These are phyloP conservation scores for Siderastrea siderea DNA, from an alignment of 92 coral and sea anemone genomes.

Conservation along the genomic window DNA sequence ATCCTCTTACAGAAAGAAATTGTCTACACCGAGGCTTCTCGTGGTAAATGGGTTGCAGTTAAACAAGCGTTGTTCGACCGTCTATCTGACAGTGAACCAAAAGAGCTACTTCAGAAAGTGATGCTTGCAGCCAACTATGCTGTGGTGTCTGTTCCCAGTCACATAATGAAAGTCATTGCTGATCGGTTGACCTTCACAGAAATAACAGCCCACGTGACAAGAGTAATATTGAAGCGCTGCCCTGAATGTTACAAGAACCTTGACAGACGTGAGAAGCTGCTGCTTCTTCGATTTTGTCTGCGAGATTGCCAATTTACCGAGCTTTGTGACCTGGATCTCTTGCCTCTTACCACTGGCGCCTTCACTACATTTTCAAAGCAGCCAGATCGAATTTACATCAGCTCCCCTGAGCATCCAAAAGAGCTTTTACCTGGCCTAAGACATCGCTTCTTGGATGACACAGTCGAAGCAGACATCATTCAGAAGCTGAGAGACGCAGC, in stretches of 20 bases:
- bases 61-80: slow-evolving; percentile 43
- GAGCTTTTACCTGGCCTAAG: slow-evolving; percentile 79
- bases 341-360: slow-evolving; percentile 74
- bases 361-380: slow-evolving; percentile 55
- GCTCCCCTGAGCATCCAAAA: slow-evolving; percentile 70
- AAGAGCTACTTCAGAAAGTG: slow-evolving; percentile 32
- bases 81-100: slow-evolving; percentile 13
- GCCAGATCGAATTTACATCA: slow-evolving; percentile 50
- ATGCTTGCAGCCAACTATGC: slow-evolving; percentile 42
- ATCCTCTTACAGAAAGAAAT: slow-evolving; percentile 23
- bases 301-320: slow-evolving; percentile 51
- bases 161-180: slow-evolving; percentile 46
- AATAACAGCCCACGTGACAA: slow-evolving; percentile 4
- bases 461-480: slow-evolving; percentile 31
- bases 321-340: slow-evolving; percentile 70
- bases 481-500: slow-evolving; percentile 55
- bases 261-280: slow-evolving; percentile 48
- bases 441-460: slow-evolving; percentile 63
- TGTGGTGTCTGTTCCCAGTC: slow-evolving; percentile 70
- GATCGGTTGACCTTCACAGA: not conserved
- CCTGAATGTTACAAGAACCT: slow-evolving; percentile 36
- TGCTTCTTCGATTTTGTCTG: slow-evolving; percentile 74
- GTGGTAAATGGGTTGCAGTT: slow-evolving; percentile 68
- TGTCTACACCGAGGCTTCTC: slow-evolving; percentile 55
- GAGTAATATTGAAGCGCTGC: not conserved